Base-by-base conservation (phyloP, 1,140 invertebrate genomes). In the Globodera ellingtonae region DNA sequence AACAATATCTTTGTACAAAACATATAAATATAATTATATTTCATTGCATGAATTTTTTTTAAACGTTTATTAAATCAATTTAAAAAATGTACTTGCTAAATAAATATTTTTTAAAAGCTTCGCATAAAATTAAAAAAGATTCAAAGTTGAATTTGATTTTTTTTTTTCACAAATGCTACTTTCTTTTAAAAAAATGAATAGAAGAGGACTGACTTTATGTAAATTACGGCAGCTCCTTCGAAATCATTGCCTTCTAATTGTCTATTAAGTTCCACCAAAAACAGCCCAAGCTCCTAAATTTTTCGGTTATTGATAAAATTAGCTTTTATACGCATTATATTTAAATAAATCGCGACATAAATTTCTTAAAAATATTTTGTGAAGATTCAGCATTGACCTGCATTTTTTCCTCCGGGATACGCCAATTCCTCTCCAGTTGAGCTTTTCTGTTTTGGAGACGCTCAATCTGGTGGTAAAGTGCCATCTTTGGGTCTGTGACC, bases 221-320 rank as follows among this genome's bases (percentile, higher is more conserved):
- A 65, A n/a, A 77, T 10, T 35, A 69, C 21, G 6, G 75, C 8
- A 44, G 75, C 44, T 9, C 18, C 75, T 66, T 77, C 75, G 21
- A 67, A 50, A 3, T 77, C 24, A 48, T 48, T n/a, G 24, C 48
- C 46, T 66, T 77, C 75, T 24, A 69, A 10, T 47, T 62, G 75
- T 4, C 13, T 24, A 5, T 77, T 69, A 13, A 77, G n/a, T 62
- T 70, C 75, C 13, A 46, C n/a, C 50, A 77, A 48, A 44, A 77
- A 4, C 10, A 69, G n/a, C 9, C 67, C 75, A 24, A 77, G 46
- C n/a, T 77, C 75, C 75, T 77, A 52, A 62, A 66, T 4, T 69
- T 75, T 50, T 47, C 46, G 52, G 4, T 65, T 2, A 50, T 56
- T 56, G 6, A n/a, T 13, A 56, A n/a, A 46, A 21, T 18, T 75